Evolutionary conservation across 1,140 invertebrate species (phyloP), one percentile per base, ranked within the genome.

Genomic region (Spodoptera litura): DNA sequence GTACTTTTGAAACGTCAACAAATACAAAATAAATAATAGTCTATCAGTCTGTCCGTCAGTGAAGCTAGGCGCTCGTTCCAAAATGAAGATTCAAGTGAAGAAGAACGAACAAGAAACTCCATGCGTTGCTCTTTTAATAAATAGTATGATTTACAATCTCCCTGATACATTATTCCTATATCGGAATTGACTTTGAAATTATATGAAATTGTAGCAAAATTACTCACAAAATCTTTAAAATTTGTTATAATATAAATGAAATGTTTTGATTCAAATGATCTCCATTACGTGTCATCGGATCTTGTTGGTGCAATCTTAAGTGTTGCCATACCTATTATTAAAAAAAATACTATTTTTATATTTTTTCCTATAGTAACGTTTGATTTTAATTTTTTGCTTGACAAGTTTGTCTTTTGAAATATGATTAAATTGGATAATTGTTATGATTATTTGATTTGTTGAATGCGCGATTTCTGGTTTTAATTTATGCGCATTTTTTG

Each of bases 251-350:
- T 20, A 58, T 58, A 70, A 68, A 44, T 72, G 0, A 31, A 72
- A 76, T 55, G 55, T 58, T 31, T 78, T 68, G 52, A 78, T 44
- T 78, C 35, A 58, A 68, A 70, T 78, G 75, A 78, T 78, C 75
- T 78, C 75, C 55, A 58, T 55, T 70, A 51, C 31, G 75, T 78
- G 75, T 78, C 75, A 78, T 78, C 44, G 38, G 62, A 68, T 70
- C 64, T 78, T 68, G 58, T 78, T 78, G 75, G 75, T 78, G 75
- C 62, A 78, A 78, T 78, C 59, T 59, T 78, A 20, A 64, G 75
- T 78, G 75, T 78, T 78, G 75, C 75, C 75, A 78, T 78, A 78
- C 64, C 58, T 64, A 64, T 75, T 53, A 64, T 62, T 62, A 53
- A 64, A 75, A 75, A 75, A 73, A 15, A 58, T 76, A 64, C 62